These are phyloP conservation scores for Dascillus cervinus DNA, from an alignment of 2,888 invertebrate species.

Conservation along the genomic window DNA sequence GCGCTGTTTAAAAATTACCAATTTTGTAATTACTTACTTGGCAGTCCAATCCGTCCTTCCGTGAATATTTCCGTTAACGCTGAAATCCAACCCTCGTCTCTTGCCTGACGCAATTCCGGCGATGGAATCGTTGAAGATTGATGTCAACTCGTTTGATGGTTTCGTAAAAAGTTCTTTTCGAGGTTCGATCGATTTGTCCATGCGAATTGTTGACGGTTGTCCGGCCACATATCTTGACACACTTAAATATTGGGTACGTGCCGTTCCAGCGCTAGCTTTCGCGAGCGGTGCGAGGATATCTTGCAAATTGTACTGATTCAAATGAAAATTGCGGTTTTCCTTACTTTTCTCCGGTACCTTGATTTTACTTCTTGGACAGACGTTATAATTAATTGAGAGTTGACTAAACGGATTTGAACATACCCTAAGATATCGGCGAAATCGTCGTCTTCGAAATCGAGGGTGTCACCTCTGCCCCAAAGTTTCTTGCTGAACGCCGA, in stretches of 20 bases:
- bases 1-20: too few relatives aligned
- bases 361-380: constrained; percentile 32
- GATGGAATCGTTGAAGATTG: constrained; percentile 31
- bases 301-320: constrained; percentile 42
- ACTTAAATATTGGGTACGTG: constrained; percentile 69
- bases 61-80: constrained; percentile 23
- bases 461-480: constrained; percentile 34
- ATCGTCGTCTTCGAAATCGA: constrained; percentile 48
- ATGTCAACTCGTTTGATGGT: constrained; percentile 12
- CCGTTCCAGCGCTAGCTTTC: constrained; percentile 40
- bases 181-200: too few relatives aligned
- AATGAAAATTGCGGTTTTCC: constrained; percentile 43
- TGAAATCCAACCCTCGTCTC: constrained; percentile 24
- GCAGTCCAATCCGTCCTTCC: constrained; percentile 32
- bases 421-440: constrained; percentile 70
- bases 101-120: constrained; percentile 27
- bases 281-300: constrained; percentile 38
- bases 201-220: constrained; percentile 31
- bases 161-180: constrained; percentile 23
- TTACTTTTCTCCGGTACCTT: constrained; percentile 32
- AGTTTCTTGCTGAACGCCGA: constrained; percentile 28
- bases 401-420: constrained; percentile 24
- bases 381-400: constrained; percentile 1
- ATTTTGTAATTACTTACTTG: constrained; percentile 32
- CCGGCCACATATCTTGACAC: constrained; percentile 74